Conservation (phyloP, 2,797 vertebrate species). For the Micropoecilia bifurca region DNA sequence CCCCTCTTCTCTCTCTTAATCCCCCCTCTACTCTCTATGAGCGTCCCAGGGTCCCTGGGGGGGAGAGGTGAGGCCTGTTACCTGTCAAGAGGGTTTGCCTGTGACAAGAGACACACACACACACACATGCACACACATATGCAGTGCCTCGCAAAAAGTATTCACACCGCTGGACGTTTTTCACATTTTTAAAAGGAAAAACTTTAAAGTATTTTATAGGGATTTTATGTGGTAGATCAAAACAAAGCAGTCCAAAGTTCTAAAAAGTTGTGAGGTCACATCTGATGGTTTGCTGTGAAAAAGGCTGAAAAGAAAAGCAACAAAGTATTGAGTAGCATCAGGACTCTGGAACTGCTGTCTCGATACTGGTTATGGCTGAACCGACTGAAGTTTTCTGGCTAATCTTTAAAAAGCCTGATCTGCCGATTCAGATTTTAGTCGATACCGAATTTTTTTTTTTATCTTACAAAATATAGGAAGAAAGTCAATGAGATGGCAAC, state of each 20-base stretch:
- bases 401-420: no score
- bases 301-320: not conserved
- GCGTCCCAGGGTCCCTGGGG: constrained; percentile 51
- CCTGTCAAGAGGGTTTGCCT: constrained; percentile 71
- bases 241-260: not conserved
- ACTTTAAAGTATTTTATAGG: not conserved
- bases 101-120: constrained; percentile 15
- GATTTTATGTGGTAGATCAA: not conserved
- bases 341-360: not conserved
- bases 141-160: not conserved
- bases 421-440: no score
- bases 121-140: not conserved
- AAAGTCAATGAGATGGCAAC: no score
- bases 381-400: no score
- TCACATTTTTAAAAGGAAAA: not conserved
- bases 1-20: constrained; percentile 59
- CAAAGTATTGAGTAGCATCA: not conserved
- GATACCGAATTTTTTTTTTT: no score
- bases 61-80: constrained; percentile 60
- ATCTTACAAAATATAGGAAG: no score
- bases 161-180: not conserved
- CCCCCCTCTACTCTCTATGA: constrained; percentile 64
- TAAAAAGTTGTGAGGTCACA: not conserved
- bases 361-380: not conserved
- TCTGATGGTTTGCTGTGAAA: not conserved